Base-by-base conservation (phyloP, 2,888 invertebrate genomes). In the Dexiosoma caninum region DNA sequence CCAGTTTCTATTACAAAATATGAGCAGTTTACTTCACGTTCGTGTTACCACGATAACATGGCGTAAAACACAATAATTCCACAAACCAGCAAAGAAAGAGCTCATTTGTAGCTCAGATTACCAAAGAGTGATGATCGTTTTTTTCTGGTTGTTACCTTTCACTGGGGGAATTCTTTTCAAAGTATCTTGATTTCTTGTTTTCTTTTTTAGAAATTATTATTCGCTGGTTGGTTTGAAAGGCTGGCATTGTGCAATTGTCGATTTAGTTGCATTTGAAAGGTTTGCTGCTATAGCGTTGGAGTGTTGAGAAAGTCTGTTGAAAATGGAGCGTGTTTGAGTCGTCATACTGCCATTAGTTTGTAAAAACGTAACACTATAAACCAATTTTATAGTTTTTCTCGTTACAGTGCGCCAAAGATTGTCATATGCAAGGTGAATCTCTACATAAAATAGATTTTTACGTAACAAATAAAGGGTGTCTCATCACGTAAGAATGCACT, bases 141-240 rank as follows among this genome's bases (percentile, higher is more conserved):
- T 23, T 23, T 49, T 37, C 1, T 37, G 40, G 14, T 62, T 8
- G 21, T 49, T 70, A 44, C 77, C 77, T 78, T 78, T 78, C 77
- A 78, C 77, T 71, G 40, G 9, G 37, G 55, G 40, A 64, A 67
- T 67, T 75, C 53, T 76, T 49, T 62, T 40, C n/a, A 46, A 27
- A 5, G 27, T 27, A 32, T 57, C 30, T 66, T 37, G 16, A 35
- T 72, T 44, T 64, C 64, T 62, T 23, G 35, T 44, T 53, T 23
- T n/a, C n/a, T n/a, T n/a, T n/a, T n/a, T 37, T 35, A 64, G 46
- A 66, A 64, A 46, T 53, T 32, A 2, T 27, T 40, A 6, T 27
- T 27, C 35, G 32, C 32, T 55, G 21, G 37, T 30, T 14, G 35
- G 55, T 40, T 46, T 27, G 19, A 37, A 64, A n/a, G 14, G 8